Percentiles rank a stretch among this genome's conserved stretches.
Conservation (phyloP, 2,888 invertebrate species). For the Copidosoma aretas region DNA sequence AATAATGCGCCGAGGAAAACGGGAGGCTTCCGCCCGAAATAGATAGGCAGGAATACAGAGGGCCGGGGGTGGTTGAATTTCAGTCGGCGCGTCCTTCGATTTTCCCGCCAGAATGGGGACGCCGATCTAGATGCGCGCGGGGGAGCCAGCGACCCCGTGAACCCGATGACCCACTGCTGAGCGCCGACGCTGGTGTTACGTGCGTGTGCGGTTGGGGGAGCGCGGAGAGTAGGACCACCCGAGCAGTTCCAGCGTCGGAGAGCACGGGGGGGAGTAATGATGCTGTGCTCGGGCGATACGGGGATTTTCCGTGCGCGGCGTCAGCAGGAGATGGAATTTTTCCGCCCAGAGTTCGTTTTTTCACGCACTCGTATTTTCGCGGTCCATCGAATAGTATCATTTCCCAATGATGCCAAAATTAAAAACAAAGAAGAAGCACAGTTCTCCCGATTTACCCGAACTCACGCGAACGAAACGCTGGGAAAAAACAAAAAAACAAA, state of each 20-base stretch:
- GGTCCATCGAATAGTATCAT: no score
- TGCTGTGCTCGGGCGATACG: no score
- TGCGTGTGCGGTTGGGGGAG: neutral
- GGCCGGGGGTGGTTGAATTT: neutral
- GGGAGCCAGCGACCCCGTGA: slow-evolving; percentile 27
- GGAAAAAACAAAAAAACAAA: no score
- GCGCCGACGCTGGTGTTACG: neutral
- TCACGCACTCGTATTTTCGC: no score
- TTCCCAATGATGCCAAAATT: no score
- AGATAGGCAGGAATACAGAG: neutral
- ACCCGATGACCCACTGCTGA: slow-evolving; percentile 15
- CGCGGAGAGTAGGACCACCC: neutral
- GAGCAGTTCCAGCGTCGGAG: neutral
- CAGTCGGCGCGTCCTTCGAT: slow-evolving; percentile 33
- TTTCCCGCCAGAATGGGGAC: slow-evolving; percentile 33
- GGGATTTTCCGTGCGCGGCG: no score
- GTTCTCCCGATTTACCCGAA: no score
- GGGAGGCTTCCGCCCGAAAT: neutral
- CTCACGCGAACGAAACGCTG: no score
- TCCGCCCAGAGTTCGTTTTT: no score
- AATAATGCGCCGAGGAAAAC: neutral
- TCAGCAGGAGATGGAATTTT: no score
- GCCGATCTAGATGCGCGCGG: slow-evolving; percentile 35
- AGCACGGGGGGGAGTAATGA: no score
- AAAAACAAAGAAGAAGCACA: no score